Conservation (phyloP, 2,113 vertebrate species). For the Ursus arctos region DNA sequence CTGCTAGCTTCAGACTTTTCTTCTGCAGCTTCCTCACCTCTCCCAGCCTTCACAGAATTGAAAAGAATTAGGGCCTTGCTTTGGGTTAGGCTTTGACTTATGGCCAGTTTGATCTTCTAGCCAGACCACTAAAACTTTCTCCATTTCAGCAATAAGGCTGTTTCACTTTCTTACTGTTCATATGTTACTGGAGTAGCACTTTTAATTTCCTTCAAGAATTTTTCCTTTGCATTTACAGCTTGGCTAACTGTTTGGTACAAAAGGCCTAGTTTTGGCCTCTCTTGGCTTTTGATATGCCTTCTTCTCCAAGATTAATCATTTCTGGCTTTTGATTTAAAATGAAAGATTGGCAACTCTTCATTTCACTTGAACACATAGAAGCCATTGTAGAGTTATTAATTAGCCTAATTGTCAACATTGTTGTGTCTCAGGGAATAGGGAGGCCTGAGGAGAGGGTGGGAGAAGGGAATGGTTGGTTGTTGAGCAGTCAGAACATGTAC, state of each 20-base stretch:
- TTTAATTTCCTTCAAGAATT: not conserved
- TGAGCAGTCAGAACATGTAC: not conserved
- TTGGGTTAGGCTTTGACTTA: not conserved
- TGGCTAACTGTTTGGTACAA: not conserved
- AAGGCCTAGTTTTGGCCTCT: not conserved
- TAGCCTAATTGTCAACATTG: not conserved
- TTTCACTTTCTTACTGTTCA: not conserved
- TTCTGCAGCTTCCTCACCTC: not conserved
- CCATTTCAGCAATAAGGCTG: not conserved
- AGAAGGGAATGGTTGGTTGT: not conserved
- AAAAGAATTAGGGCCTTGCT: not conserved
- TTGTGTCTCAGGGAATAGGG: not conserved
- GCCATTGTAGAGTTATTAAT: not conserved
- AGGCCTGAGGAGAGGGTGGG: not conserved
- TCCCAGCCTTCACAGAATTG: not conserved
- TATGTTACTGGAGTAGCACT: not conserved
- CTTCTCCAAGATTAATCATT: not conserved
- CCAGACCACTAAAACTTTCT: not conserved
- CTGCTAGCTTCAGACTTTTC: not conserved
- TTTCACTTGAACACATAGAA: not conserved
- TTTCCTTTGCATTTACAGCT: not conserved
- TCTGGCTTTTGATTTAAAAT: not conserved
- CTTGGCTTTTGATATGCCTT: not conserved
- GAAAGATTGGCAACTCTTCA: not conserved
- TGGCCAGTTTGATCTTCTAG: not conserved